phyloP scores from a whole-genome alignment of 2,113 vertebrate species.

The Calyptomena viridis region DNA sequence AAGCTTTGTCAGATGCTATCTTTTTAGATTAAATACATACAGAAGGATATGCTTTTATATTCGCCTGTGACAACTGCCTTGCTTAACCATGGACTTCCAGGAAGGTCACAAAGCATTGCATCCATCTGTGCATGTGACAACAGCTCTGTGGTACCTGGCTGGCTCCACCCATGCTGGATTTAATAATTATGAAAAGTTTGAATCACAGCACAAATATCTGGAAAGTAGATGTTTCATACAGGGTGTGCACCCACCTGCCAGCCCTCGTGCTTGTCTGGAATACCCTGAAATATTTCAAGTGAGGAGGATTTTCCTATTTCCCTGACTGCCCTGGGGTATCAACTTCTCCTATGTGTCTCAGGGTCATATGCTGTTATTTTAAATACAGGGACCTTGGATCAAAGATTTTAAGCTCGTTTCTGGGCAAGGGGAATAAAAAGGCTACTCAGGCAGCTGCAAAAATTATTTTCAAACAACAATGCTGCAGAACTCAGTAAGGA shows the following conservation, averaged over 20 bases:
- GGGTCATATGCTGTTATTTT: not conserved
- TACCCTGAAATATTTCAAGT: not conserved
- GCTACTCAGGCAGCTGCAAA: not conserved
- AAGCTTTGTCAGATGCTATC: slow-evolving; percentile 63
- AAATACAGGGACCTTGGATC: not conserved
- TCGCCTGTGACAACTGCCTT: not conserved
- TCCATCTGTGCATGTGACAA: not conserved
- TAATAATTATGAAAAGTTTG: not conserved
- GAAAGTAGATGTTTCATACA: not conserved
- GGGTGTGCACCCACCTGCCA: not conserved
- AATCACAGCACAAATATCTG: not conserved
- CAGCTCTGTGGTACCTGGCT: not conserved
- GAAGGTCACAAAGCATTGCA: slow-evolving; percentile 1
- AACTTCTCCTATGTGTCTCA: not conserved
- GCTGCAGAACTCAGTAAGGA: slow-evolving; percentile 4
- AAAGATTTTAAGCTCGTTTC: not conserved
- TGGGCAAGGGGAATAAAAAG: not conserved
- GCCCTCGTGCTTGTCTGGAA: not conserved
- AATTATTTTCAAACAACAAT: slow-evolving; percentile 39
- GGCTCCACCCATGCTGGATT: not conserved
- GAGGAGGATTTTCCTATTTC: not conserved
- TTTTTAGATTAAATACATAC: slow-evolving; percentile 29
- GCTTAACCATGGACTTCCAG: not conserved
- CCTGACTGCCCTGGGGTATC: not conserved
- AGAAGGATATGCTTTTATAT: slow-evolving; percentile 12